These are phyloP conservation scores for Lycocerus yunnanus DNA, from an alignment of 2,888 invertebrate species.

Conservation along the genomic window DNA sequence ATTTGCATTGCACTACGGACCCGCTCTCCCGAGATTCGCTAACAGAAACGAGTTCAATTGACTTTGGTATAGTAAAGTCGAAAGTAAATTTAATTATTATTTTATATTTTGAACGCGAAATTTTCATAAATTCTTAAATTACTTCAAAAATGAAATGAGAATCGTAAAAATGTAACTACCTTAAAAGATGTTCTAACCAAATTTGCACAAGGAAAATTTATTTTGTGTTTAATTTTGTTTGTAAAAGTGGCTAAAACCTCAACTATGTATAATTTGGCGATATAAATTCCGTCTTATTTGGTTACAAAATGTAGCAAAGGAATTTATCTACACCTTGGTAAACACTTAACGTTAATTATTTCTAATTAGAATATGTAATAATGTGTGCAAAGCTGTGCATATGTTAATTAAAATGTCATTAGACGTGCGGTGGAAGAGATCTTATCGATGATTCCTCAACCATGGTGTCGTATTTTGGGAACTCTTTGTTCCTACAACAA, in stretches of 20 bases:
- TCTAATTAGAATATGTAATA: slow-evolving; percentile 45
- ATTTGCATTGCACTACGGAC: too few species aligned
- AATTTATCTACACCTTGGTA: slow-evolving; percentile 3
- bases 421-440: slow-evolving; percentile 34
- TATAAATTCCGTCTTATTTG: background rate
- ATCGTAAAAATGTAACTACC: background rate
- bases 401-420: slow-evolving; percentile 43
- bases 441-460: slow-evolving; percentile 4
- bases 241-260: background rate
- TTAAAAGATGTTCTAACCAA: background rate
- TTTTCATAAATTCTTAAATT: background rate
- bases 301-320: background rate
- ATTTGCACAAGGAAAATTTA: background rate
- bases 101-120: background rate
- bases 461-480: background rate
- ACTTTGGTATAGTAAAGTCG: too few species aligned
- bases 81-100: background rate
- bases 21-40: too few species aligned
- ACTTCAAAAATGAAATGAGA: background rate
- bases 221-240: background rate
- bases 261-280: background rate
- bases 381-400: slow-evolving; percentile 43
- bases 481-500: background rate
- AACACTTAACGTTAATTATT: slow-evolving; percentile 35
- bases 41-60: too few species aligned